A percentile compares a stretch with the other conserved stretches of the same genome.
Conservation (phyloP, 2,113 vertebrate species). For the Glaucomys volans region DNA sequence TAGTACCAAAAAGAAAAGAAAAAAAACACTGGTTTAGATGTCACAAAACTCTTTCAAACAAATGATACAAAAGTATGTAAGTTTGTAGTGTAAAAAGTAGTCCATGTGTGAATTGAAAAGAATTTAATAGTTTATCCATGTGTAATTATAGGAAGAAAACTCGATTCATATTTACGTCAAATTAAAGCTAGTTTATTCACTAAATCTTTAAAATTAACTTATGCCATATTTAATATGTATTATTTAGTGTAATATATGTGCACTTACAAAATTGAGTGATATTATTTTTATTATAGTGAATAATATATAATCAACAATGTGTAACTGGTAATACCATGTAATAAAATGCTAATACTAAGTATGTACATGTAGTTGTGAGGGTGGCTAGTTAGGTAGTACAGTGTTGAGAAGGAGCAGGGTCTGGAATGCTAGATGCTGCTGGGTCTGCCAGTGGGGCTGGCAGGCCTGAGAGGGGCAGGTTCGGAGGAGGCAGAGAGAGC, state of each 20-base stretch:
- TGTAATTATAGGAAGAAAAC: background rate
- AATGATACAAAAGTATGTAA: background rate
- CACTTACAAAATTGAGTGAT: background rate
- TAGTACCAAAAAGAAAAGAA: no score
- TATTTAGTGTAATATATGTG: background rate
- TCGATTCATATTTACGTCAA: background rate
- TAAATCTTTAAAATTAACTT: background rate
- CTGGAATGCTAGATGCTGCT: background rate
- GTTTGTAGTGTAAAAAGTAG: background rate
- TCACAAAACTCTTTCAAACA: background rate
- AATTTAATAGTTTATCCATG: background rate
- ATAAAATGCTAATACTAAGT: background rate
- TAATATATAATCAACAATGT: background rate
- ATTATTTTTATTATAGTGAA: background rate
- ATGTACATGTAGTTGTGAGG: background rate
- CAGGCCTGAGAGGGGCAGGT: no score
- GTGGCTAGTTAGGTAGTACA: background rate
- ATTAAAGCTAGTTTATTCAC: background rate
- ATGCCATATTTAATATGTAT: background rate
- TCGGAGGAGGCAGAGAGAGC: no score
- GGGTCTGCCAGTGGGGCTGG: background rate
- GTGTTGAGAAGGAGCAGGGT: background rate
- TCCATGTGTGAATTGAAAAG: background rate
- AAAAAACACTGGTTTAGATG: background rate
- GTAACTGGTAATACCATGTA: background rate